phyloP scores from a whole-genome alignment of 2,113 vertebrate genomes.

The Irena cyanogastra region DNA sequence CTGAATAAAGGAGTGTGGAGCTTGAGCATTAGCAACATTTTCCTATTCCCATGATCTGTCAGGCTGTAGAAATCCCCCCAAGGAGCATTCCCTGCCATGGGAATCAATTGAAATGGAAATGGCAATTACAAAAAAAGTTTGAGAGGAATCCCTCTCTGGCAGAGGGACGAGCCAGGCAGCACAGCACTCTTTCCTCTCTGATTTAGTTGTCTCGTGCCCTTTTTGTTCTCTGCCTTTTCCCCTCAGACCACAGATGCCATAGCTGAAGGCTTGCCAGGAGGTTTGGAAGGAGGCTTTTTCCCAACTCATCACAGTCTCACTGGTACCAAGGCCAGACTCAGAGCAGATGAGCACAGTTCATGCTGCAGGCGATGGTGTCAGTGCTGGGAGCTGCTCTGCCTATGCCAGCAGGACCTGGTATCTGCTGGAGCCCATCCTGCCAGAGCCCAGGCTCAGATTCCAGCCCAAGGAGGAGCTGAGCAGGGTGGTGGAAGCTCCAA shows the following conservation, averaged over 20 bases:
- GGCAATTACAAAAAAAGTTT: neutral
- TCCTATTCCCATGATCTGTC: slow-evolving; percentile 26
- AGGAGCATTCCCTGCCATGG: slow-evolving; percentile 23
- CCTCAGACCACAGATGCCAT: neutral
- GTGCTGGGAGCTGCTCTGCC: neutral
- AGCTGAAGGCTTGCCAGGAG: neutral
- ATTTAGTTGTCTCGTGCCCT: neutral
- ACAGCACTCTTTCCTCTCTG: neutral
- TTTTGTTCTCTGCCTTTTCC: neutral
- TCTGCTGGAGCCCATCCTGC: neutral
- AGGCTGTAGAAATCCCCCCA: slow-evolving; percentile 27
- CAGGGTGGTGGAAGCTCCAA: neutral
- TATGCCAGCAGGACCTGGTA: neutral
- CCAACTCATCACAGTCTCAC: neutral
- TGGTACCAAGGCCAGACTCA: fast-evolving
- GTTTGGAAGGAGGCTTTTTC: neutral
- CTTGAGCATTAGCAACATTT: neutral
- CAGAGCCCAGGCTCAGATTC: neutral
- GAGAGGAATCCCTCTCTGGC: slow-evolving; percentile 1
- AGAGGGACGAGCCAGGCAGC: neutral
- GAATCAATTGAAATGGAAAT: slow-evolving; percentile 44
- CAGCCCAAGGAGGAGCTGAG: neutral
- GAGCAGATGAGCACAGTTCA: neutral
- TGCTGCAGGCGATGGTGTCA: neutral
- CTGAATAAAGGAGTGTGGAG: neutral